phyloP scores from a whole-genome alignment of 2,888 invertebrate species.

The Frankliniella fusca region DNA sequence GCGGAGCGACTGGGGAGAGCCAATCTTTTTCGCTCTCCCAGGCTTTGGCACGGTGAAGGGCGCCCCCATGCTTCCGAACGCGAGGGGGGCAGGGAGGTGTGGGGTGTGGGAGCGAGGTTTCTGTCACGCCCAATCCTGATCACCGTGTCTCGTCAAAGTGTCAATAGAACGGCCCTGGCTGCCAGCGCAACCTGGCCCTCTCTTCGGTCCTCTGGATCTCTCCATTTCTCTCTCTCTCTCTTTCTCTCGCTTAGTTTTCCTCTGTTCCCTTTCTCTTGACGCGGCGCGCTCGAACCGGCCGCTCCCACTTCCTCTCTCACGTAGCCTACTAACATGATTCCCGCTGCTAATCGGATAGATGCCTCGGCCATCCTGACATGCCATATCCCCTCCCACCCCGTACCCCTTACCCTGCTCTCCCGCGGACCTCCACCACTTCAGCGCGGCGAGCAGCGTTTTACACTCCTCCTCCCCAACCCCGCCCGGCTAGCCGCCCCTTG shows the following conservation, averaged over 20 bases:
- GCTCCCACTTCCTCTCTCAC: neutral
- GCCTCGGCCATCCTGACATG: neutral
- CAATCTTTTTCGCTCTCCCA: too few species aligned
- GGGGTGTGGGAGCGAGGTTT: neutral
- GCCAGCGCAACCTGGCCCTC: neutral
- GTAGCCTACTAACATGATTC: neutral
- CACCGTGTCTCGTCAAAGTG: slow-evolving; percentile 9
- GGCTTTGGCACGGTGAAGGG: too few species aligned
- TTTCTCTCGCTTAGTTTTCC: neutral
- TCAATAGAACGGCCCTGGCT: slow-evolving; percentile 11
- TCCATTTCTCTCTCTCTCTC: neutral
- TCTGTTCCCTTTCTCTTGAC: neutral
- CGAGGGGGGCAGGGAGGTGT: neutral
- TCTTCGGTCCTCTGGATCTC: neutral
- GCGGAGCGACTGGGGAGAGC: too few species aligned
- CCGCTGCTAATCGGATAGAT: neutral
- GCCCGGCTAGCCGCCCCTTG: too few species aligned
- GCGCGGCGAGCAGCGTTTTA: too few species aligned
- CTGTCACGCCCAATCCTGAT: neutral
- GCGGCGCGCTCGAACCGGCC: neutral
- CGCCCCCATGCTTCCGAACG: neutral
- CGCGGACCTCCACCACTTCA: too few species aligned
- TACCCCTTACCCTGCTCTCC: too few species aligned
- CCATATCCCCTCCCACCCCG: too few species aligned
- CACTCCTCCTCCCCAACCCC: neutral